A percentile compares a stretch with the other conserved stretches of the same genome.
phyloP scores from a whole-genome alignment of 30 jellyfish, hydroid and myxozoan species.

The Aurelia aurita region DNA sequence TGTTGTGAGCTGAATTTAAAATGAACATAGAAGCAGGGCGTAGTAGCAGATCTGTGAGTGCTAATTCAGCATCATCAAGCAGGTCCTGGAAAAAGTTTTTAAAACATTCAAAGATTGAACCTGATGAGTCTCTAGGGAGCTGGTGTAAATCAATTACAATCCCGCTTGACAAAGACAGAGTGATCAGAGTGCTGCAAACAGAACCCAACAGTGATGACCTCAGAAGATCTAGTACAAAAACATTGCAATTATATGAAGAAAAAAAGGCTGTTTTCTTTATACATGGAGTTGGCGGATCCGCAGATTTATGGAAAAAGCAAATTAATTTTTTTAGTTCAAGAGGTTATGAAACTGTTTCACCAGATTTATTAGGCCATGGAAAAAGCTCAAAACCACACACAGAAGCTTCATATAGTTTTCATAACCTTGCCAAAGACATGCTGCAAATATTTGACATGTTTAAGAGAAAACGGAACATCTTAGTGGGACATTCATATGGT shows the following conservation, averaged over 20 bases:
- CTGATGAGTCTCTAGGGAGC: conserved; percentile 4
- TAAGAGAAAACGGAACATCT: conserved; percentile 64
- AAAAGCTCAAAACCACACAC: conserved; percentile 86
- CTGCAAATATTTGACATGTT: conserved; percentile 79
- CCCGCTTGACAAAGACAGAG: conserved; percentile 50
- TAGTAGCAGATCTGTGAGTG: conserved; percentile 18
- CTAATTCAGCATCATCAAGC: conserved; percentile 30
- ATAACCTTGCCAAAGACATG: conserved; percentile 84
- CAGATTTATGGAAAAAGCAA: conserved; percentile 89
- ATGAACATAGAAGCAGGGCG: not conserved
- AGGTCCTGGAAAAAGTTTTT: conserved; percentile 38
- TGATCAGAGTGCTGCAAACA: conserved; percentile 68
- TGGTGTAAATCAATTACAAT: conserved; percentile 51
- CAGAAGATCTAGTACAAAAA: conserved; percentile 17
- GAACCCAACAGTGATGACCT: conserved; percentile 6
- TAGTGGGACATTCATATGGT: conserved; percentile 99
- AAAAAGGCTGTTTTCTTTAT: conserved; percentile 61
- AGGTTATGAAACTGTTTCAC: conserved; percentile 87
- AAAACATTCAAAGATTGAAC: conserved; percentile 40
- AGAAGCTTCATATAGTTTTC: conserved; percentile 58
- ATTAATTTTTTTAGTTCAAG: conserved; percentile 58
- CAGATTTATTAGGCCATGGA: conserved; percentile 98
- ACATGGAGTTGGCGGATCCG: conserved; percentile 99
- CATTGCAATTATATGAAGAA: conserved; percentile 3
- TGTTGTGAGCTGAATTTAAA: too few relatives aligned